Conservation (phyloP, 2,113 vertebrate genomes). For the Gopherus flavomarginatus region DNA sequence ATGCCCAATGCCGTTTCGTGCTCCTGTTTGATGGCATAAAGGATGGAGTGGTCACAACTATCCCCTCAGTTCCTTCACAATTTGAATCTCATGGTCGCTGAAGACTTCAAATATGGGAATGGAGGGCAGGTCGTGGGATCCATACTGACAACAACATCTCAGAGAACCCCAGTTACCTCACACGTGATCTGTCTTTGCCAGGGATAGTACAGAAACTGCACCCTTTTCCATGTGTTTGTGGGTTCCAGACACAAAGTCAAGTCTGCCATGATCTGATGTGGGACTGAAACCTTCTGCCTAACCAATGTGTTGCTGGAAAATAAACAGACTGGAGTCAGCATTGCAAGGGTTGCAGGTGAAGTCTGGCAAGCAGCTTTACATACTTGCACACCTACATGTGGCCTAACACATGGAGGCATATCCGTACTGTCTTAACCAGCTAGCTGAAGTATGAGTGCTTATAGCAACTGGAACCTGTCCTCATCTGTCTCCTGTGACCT, state of each 20-base stretch:
- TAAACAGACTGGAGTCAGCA: not conserved
- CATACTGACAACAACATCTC: not conserved
- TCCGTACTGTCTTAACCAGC: not conserved
- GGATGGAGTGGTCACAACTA: not conserved
- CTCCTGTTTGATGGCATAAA: not conserved
- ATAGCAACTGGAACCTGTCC: not conserved
- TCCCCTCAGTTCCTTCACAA: not conserved
- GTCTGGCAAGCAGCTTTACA: not conserved
- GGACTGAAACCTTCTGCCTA: not conserved
- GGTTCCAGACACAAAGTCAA: not conserved
- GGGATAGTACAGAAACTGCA: not conserved
- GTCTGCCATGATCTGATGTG: not conserved
- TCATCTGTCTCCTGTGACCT: not conserved
- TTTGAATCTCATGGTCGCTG: not conserved
- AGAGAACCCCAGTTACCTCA: not conserved
- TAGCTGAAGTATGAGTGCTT: not conserved
- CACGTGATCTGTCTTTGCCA: not conserved
- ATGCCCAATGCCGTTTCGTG: not conserved
- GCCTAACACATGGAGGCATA: not conserved
- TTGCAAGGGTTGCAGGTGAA: not conserved
- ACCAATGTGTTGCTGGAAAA: not conserved
- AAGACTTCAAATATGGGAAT: not conserved
- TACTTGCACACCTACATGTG: not conserved
- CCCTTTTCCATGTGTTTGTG: not conserved
- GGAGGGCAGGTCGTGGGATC: not conserved